Percentiles rank a stretch among this genome's conserved stretches.
phyloP scores from a whole-genome alignment of 2,113 vertebrate species.

The Oxygymnocypris stewartii region DNA sequence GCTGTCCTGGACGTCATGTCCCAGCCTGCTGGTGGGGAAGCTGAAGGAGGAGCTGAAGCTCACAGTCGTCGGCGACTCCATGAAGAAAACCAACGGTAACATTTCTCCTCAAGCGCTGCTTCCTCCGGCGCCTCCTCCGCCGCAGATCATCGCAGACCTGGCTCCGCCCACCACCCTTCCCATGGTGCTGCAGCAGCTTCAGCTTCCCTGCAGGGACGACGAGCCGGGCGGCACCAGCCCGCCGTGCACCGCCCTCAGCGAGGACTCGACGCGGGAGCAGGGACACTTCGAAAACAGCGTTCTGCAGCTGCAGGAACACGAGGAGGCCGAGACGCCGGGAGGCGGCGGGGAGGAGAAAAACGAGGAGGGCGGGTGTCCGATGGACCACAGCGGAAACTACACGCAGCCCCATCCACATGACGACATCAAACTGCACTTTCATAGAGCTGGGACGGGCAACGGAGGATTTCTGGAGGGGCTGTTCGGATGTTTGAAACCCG shows the following conservation, averaged over 20 bases:
- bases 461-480: slow-evolving; percentile 96
- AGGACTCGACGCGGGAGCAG: slow-evolving; percentile 87
- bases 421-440: slow-evolving; percentile 95
- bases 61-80: slow-evolving; percentile 69
- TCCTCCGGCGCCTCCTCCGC: slow-evolving; percentile 70
- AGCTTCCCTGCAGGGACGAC: slow-evolving; percentile 69
- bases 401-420: slow-evolving; percentile 67
- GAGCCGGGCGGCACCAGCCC: slow-evolving; percentile 74
- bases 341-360: slow-evolving; percentile 75
- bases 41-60: slow-evolving; percentile 85
- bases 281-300: slow-evolving; percentile 93
- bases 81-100: slow-evolving; percentile 73
- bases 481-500: slow-evolving; percentile 92
- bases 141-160: slow-evolving; percentile 84
- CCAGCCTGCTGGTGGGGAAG: slow-evolving; percentile 79
- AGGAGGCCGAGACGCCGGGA: slow-evolving; percentile 76
- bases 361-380: slow-evolving; percentile 67
- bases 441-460: slow-evolving; percentile 78
- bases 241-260: slow-evolving; percentile 81
- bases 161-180: slow-evolving; percentile 73
- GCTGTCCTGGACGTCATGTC: slow-evolving; percentile 88
- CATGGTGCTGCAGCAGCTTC: slow-evolving; percentile 64
- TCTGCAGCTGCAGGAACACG: slow-evolving; percentile 91
- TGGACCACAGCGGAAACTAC: slow-evolving; percentile 61
- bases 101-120: slow-evolving; percentile 61